Percentiles rank a stretch among this genome's conserved stretches.
phyloP scores from a whole-genome alignment of 1,140 invertebrate genomes.

The Diploscapter pachys region DNA sequence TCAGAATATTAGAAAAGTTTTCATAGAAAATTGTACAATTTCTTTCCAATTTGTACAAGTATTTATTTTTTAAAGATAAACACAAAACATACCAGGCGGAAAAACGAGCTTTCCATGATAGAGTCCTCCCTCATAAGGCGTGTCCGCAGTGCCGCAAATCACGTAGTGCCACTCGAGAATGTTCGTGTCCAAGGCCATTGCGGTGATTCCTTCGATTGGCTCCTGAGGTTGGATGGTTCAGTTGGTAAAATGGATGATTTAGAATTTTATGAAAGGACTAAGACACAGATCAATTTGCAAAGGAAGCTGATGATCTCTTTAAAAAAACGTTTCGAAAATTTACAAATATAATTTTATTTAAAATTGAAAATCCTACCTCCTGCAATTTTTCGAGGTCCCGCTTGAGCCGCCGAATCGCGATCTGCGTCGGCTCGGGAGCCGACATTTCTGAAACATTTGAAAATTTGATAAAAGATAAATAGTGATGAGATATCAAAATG shows the following conservation, averaged over 20 bases:
- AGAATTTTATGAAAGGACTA: conserved; percentile 4
- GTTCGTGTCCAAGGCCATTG: conserved; percentile 85
- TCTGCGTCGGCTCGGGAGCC: conserved; percentile 60
- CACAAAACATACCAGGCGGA: conserved; percentile 65
- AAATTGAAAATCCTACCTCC: conserved; percentile 17
- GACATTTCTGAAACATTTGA: conserved; percentile 20
- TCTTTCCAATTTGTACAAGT: no score
- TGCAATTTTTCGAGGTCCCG: conserved; percentile 28
- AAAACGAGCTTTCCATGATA: conserved; percentile 97
- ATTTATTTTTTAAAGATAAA: no score
- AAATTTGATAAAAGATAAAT: no score
- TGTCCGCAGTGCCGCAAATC: conserved; percentile 81
- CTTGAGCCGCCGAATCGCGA: conserved; percentile 29
- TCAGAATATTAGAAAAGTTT: no score
- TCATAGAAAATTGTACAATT: no score
- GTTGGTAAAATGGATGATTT: background rate
- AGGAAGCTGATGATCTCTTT: no score
- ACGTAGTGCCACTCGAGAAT: conserved; percentile 96
- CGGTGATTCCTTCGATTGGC: conserved; percentile 87
- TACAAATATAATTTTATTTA: conserved; percentile 5
- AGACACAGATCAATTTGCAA: background rate
- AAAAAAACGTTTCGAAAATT: no score
- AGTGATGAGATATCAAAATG: no score
- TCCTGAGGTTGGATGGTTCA: conserved; percentile 65
- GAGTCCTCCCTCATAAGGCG: conserved; percentile 68